Evolutionary conservation across 2,797 vertebrate genomes (phyloP).

Genomic region (Melanotaenia maccullochi): DNA sequence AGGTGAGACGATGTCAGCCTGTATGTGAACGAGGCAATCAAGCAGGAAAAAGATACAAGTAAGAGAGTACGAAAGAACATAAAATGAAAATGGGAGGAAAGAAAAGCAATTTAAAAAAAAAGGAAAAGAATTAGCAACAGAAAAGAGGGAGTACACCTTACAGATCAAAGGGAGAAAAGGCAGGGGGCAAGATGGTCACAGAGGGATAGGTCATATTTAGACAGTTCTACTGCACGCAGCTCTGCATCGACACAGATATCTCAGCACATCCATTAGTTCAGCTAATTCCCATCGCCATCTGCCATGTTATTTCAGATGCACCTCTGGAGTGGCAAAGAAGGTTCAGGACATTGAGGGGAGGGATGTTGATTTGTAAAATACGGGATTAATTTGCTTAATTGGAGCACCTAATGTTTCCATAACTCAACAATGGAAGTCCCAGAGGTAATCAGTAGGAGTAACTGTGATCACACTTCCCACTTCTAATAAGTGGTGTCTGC

Average conservation of each 20-base stretch:
- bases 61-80: background rate
- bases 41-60: background rate
- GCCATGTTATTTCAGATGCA: conserved; percentile 73
- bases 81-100: background rate
- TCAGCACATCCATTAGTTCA: conserved; percentile 74
- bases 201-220: conserved; percentile 72
- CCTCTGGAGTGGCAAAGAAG: conserved; percentile 72
- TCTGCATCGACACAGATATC: conserved; percentile 70
- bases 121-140: background rate
- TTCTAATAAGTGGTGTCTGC: conserved; percentile 29
- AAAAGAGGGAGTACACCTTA: conserved; percentile 25
- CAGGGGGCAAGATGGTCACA: conserved; percentile 54
- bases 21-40: conserved; percentile 11
- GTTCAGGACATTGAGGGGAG: conserved; percentile 63
- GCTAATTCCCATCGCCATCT: conserved; percentile 81
- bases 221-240: conserved; percentile 58
- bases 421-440: conserved; percentile 57
- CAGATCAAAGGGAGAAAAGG: conserved; percentile 15
- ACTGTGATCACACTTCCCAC: conserved; percentile 35
- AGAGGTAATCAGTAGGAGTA: conserved; percentile 54
- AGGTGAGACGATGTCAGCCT: conserved; percentile 16
- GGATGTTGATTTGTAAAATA: conserved; percentile 73
- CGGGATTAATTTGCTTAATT: conserved; percentile 72
- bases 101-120: background rate
- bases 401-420: conserved; percentile 64